phyloP scores from a whole-genome alignment of 2,888 invertebrate genomes.

The Acrobasis consociella region DNA sequence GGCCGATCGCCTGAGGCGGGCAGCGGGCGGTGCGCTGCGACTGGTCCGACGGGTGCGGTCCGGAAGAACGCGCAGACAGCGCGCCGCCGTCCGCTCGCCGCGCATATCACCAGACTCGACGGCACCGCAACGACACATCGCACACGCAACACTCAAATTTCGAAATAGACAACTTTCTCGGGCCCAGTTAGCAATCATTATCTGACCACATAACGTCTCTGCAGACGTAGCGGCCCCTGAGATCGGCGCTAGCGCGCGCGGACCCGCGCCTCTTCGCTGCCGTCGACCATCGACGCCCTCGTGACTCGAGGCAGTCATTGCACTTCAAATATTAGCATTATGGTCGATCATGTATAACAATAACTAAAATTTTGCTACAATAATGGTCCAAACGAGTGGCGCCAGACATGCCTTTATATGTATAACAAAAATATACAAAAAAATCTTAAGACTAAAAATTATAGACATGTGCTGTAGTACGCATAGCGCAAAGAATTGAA shows the following conservation, averaged over 20 bases:
- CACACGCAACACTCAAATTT: slow-evolving; percentile 77
- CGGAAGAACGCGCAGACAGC: slow-evolving; percentile 79
- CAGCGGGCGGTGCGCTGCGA: slow-evolving; percentile 75
- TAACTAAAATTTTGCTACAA: neutral
- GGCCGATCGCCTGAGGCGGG: slow-evolving; percentile 81
- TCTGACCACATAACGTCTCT: slow-evolving; percentile 58
- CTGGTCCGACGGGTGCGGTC: slow-evolving; percentile 80
- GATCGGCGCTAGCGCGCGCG: slow-evolving; percentile 31
- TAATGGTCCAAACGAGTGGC: slow-evolving; percentile 24
- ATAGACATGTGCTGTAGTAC: slow-evolving; percentile 21
- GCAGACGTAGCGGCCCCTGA: slow-evolving; percentile 45
- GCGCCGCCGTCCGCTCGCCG: slow-evolving; percentile 75
- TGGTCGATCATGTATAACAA: slow-evolving; percentile 14
- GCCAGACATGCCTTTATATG: slow-evolving; percentile 26
- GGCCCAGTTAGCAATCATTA: slow-evolving; percentile 67
- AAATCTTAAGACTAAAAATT: slow-evolving; percentile 14
- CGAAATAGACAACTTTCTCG: slow-evolving; percentile 78
- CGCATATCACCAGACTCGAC: slow-evolving; percentile 71
- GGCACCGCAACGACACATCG: slow-evolving; percentile 78
- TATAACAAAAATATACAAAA: slow-evolving; percentile 24
- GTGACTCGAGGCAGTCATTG: slow-evolving; percentile 23
- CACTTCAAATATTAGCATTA: slow-evolving; percentile 20
- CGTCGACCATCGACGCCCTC: slow-evolving; percentile 19
- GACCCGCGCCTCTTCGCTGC: slow-evolving; percentile 29
- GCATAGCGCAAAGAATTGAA: slow-evolving; percentile 38